Conservation (phyloP, 2,797 vertebrate genomes). For the Crocidura indochinensis region DNA sequence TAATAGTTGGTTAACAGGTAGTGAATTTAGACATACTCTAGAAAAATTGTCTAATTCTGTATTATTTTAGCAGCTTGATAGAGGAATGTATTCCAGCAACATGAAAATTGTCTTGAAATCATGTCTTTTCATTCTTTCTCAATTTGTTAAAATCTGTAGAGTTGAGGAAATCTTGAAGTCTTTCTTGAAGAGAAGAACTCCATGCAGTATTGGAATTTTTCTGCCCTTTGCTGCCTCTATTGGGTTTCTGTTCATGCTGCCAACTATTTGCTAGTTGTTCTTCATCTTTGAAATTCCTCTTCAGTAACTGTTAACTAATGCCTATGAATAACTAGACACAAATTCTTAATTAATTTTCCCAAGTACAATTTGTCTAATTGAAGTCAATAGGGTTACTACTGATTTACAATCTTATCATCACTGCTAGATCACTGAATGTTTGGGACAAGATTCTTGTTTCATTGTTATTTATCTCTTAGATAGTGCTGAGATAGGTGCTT, state of each 20-base stretch:
- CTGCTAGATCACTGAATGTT: background rate
- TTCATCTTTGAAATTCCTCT: slow-evolving; percentile 5
- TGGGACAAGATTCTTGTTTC: slow-evolving; percentile 29
- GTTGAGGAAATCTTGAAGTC: background rate
- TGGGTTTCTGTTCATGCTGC: background rate
- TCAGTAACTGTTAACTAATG: too few species aligned
- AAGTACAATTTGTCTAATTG: background rate
- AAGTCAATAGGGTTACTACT: background rate
- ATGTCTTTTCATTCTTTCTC: background rate
- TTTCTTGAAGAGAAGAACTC: background rate
- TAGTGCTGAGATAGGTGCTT: background rate
- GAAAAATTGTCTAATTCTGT: slow-evolving; percentile 14
- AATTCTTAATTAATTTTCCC: slow-evolving; percentile 37
- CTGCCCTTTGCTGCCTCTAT: background rate
- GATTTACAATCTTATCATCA: background rate
- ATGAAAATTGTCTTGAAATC: slow-evolving; percentile 36
- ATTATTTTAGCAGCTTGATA: slow-evolving; percentile 41
- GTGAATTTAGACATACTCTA: slow-evolving; percentile 23
- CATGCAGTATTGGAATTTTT: background rate
- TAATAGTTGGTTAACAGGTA: slow-evolving; percentile 20
- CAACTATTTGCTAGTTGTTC: background rate
- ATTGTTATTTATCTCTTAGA: slow-evolving; percentile 38
- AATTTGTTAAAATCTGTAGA: background rate
- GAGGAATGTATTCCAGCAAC: slow-evolving; percentile 16
- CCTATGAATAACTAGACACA: background rate